These are phyloP conservation scores for Beris chalybata DNA, from an alignment of 2,888 invertebrate genomes.

Conservation along the genomic window DNA sequence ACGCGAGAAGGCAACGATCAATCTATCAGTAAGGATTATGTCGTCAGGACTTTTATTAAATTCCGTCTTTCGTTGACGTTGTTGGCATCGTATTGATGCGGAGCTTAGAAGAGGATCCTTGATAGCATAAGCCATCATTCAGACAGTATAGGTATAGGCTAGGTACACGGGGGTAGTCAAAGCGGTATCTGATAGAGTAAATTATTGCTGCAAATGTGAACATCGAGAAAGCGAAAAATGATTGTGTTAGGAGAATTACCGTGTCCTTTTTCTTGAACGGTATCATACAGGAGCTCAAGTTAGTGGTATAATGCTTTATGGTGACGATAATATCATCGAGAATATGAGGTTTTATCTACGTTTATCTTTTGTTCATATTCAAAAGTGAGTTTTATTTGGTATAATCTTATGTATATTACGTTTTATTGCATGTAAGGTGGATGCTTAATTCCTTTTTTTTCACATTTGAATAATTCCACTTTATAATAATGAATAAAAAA, in stretches of 20 bases:
- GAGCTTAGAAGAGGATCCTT: slow-evolving; percentile 11
- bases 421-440: too few species aligned
- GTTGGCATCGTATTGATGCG: slow-evolving; percentile 14
- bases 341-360: slow-evolving; percentile 18
- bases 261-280: background rate
- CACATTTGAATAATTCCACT: too few species aligned
- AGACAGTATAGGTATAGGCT: background rate
- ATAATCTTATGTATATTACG: too few species aligned
- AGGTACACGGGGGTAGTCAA: slow-evolving; percentile 6
- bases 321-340: slow-evolving; percentile 23
- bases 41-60: slow-evolving; percentile 30
- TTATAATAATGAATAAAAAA: too few species aligned
- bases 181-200: slow-evolving; percentile 12
- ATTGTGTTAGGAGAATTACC: slow-evolving; percentile 16
- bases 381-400: too few species aligned
- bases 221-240: slow-evolving; percentile 27
- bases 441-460: too few species aligned
- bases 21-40: slow-evolving; percentile 25
- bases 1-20: slow-evolving; percentile 21
- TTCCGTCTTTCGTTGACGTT: slow-evolving; percentile 23
- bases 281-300: slow-evolving; percentile 13
- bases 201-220: slow-evolving; percentile 23
- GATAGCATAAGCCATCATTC: slow-evolving; percentile 17
- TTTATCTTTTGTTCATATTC: too few species aligned
- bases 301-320: slow-evolving; percentile 21